A percentile compares a stretch with the other conserved stretches of the same genome.
Evolutionary conservation across 2,113 vertebrate species (phyloP).

Genomic region (Grus americana): DNA sequence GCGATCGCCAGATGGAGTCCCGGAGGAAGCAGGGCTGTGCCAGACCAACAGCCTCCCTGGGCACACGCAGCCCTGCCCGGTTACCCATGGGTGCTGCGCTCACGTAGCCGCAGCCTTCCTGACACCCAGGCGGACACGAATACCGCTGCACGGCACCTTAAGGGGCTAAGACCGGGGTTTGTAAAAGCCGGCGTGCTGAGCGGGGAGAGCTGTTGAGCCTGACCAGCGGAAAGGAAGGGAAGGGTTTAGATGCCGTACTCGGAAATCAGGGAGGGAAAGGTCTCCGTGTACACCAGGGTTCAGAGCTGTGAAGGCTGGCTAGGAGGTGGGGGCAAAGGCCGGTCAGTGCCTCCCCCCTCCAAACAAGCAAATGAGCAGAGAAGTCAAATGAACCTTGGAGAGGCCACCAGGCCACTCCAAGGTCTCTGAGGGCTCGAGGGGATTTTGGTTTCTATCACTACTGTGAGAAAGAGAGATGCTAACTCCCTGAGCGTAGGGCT

Average conservation of each 20-base stretch:
- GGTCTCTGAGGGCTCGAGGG: not conserved
- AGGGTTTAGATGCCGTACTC: not conserved
- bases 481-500: not conserved
- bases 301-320: not conserved
- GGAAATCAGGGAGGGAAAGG: not conserved
- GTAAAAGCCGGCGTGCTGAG: not conserved
- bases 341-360: not conserved
- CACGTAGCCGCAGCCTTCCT: not conserved
- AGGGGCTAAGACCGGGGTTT: not conserved
- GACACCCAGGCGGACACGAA: fast-evolving
- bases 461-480: not conserved
- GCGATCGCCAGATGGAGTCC: fast-evolving
- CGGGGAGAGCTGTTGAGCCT: not conserved
- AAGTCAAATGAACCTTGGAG: not conserved
- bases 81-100: fast-evolving
- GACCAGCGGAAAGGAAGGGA: not conserved
- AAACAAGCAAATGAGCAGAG: not conserved
- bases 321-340: not conserved
- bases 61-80: not conserved
- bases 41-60: not conserved
- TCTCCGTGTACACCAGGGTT: not conserved
- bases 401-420: not conserved
- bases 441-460: not conserved
- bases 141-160: not conserved
- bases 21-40: fast-evolving